Percentiles rank a stretch among this genome's conserved stretches.
phyloP scores from a whole-genome alignment of 2,797 vertebrate species.

The Cynopterus sphinx region DNA sequence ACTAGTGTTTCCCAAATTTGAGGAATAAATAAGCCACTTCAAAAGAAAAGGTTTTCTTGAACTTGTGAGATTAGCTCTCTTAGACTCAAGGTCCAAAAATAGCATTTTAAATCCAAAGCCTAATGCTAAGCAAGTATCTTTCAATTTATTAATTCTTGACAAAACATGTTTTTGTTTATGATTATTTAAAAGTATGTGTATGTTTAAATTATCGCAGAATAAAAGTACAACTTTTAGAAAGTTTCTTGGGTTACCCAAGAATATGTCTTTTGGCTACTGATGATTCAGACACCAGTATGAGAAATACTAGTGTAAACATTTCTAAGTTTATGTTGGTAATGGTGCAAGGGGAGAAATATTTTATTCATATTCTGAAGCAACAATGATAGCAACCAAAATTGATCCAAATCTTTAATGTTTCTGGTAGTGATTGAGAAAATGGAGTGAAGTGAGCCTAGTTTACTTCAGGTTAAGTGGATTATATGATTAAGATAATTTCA shows the following conservation, averaged over 20 bases:
- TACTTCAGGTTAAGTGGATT: not conserved
- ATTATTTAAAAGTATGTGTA: not conserved
- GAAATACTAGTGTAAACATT: not conserved
- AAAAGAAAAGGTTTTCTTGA: not conserved
- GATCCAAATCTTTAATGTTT: not conserved
- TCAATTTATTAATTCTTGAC: not conserved
- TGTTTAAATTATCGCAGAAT: not conserved
- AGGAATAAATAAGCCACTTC: not conserved
- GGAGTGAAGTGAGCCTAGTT: not conserved
- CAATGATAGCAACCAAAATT: not conserved
- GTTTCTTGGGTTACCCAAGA: not conserved
- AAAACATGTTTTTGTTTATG: not conserved
- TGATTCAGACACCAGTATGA: not conserved
- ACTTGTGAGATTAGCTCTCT: not conserved
- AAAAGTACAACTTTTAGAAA: not conserved
- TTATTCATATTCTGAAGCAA: not conserved
- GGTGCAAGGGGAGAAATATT: not conserved
- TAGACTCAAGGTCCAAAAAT: not conserved
- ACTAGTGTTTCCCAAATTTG: not conserved
- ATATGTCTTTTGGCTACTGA: not conserved
- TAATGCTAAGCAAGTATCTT: not conserved
- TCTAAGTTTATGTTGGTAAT: not conserved
- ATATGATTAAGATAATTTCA: conserved; percentile 18
- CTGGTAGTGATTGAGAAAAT: not conserved
- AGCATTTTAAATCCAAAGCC: not conserved